These are phyloP conservation scores for Monoplex corrugatus DNA, from an alignment of 2,888 invertebrate genomes.

Conservation along the genomic window DNA sequence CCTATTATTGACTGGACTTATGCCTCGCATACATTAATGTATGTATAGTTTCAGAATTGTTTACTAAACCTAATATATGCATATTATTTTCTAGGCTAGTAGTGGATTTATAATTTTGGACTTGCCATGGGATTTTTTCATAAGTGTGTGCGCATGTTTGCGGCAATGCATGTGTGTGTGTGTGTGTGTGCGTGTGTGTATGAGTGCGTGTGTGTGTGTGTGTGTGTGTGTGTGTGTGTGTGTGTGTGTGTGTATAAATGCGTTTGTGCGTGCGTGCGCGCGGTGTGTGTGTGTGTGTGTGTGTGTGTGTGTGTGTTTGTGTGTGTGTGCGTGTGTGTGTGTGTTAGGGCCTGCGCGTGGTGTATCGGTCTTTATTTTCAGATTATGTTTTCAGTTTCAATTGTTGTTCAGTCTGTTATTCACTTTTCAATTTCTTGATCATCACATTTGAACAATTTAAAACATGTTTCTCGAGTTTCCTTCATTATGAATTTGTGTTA, in stretches of 20 bases:
- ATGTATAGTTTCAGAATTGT: no score
- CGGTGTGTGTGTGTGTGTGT: not conserved
- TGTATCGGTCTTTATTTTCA: no score
- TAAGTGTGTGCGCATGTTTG: not conserved
- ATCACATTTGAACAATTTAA: no score
- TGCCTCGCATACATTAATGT: not conserved
- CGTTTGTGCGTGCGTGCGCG: not conserved
- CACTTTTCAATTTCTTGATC: no score
- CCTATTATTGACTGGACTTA: not conserved
- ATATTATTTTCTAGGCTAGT: no score
- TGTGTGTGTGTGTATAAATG: constrained; percentile 6
- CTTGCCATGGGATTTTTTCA: no score
- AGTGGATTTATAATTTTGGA: no score
- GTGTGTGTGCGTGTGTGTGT: not conserved
- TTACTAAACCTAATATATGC: no score
- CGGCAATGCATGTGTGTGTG: not conserved
- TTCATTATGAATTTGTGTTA: no score
- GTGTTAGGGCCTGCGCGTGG: not conserved
- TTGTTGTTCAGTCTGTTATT: no score
- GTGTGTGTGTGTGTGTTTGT: not conserved
- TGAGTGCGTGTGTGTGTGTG: constrained; percentile 16
- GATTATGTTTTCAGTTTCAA: no score
- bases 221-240: constrained; percentile 25
- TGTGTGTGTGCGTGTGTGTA: not conserved
- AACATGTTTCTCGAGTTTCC: no score